Conservation (phyloP, 2,797 vertebrate species). For the Gallinago stenura region DNA sequence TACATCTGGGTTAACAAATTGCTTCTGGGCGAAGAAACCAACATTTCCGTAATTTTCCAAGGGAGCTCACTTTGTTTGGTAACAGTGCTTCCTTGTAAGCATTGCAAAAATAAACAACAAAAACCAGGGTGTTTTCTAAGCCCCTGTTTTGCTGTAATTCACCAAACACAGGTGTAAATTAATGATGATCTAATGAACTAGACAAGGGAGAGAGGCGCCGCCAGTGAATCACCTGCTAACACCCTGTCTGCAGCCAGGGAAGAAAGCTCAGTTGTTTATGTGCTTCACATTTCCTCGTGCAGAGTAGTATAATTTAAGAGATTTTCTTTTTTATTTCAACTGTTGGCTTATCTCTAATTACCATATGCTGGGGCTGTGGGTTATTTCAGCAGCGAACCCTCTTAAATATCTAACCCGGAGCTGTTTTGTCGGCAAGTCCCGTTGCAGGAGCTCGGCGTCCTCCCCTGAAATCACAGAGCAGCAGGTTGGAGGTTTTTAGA, state of each 20-base stretch:
- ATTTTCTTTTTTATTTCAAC: not conserved
- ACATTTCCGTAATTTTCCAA: not conserved
- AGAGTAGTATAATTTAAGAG: not conserved
- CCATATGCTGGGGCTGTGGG: not conserved
- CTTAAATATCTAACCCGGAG: not conserved
- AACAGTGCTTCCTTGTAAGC: not conserved
- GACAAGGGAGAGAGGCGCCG: not conserved
- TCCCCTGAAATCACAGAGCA: not conserved
- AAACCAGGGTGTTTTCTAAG: not conserved
- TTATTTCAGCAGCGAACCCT: not conserved
- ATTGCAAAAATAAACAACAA: not conserved
- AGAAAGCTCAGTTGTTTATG: not conserved
- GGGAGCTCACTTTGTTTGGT: not conserved
- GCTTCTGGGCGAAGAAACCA: not conserved
- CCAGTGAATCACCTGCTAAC: not conserved
- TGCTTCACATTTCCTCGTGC: not conserved
- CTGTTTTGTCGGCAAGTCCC: not conserved
- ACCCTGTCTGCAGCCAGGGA: not conserved
- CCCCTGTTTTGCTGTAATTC: not conserved
- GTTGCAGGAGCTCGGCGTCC: not conserved
- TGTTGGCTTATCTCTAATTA: constrained; percentile 20
- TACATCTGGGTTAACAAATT: not conserved
- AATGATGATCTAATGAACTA: not conserved
- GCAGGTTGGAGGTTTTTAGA: not conserved
- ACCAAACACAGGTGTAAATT: not conserved